Percentiles rank a stretch among this genome's conserved stretches.
Evolutionary conservation across 2,888 invertebrate genomes (phyloP).

Genomic region (Athalia circularis): DNA sequence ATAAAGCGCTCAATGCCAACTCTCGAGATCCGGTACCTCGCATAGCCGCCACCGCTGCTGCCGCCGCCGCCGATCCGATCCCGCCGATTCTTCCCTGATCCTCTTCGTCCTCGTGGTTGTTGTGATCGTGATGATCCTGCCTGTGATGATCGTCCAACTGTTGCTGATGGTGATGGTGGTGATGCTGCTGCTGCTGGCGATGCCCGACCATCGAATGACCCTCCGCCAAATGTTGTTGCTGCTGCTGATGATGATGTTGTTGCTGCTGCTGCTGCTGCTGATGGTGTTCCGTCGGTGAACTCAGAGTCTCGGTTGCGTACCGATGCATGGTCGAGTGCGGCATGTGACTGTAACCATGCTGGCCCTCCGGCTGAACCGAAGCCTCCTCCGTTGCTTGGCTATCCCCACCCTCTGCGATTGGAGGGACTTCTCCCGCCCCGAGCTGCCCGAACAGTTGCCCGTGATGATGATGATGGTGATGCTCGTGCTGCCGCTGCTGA

Average conservation of each 20-base stretch:
- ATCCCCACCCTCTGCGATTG: slow-evolving; percentile 70
- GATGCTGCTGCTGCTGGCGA: slow-evolving; percentile 49
- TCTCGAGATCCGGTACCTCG: slow-evolving; percentile 60
- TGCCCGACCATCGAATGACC: slow-evolving; percentile 17
- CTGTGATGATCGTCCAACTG: slow-evolving; percentile 16
- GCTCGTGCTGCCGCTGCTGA: slow-evolving; percentile 31
- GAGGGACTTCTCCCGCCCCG: slow-evolving; percentile 65
- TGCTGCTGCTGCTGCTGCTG: slow-evolving; percentile 49
- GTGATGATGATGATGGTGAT: slow-evolving; percentile 23
- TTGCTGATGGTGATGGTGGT: slow-evolving; percentile 46
- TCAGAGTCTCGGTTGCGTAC: slow-evolving; percentile 68
- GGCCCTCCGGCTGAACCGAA: slow-evolving; percentile 66
- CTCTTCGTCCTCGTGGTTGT: slow-evolving; percentile 55
- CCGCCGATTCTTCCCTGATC: slow-evolving; percentile 61
- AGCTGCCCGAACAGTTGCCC: slow-evolving; percentile 58
- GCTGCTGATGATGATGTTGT: background rate
- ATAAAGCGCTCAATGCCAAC: slow-evolving; percentile 60
- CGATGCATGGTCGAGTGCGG: slow-evolving; percentile 71
- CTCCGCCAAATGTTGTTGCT: slow-evolving; percentile 25
- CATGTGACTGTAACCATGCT: slow-evolving; percentile 69
- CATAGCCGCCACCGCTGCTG: slow-evolving; percentile 59
- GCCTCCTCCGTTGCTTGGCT: slow-evolving; percentile 62
- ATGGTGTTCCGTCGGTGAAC: slow-evolving; percentile 56
- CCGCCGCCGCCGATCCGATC: slow-evolving; percentile 26
- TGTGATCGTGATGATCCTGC: slow-evolving; percentile 46